Base-by-base conservation (phyloP, 2,113 vertebrate genomes). In the Platichthys stellatus region DNA sequence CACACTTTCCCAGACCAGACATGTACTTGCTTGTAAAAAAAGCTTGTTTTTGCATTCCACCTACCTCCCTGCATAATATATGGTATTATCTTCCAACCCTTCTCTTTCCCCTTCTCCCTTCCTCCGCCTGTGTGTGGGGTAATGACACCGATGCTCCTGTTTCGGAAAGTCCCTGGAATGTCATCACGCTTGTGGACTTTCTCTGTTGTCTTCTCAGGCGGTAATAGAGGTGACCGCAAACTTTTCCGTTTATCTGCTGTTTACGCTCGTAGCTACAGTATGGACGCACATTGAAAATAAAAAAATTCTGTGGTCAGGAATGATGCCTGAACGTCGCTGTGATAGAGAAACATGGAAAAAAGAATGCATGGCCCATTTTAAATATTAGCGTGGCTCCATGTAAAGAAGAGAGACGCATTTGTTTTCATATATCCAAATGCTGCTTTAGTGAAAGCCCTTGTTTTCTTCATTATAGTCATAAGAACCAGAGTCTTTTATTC, bases 41-140 rank as follows among this genome's bases (percentile, higher is more conserved):
- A 80, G 78, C 78, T 86, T 90, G 88, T 92, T 92, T 87, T 89
- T 88, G 82, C 88, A 90, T 92, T 93, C 92, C 89, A 81, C 64
- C 82, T 83, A 63, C 78, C 85, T 84, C 78, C 59, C 82, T 76
- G 65, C 40, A 64, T 88, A 90, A 89, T 88, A 85, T 89, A 89
- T 88, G 91, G 85, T 89, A 88, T 91, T 90, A 91, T 89, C 83
- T 85, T 87, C 63, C 82, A 83, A 20, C 60, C 64, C 65, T 69
- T 80, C 68, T 68, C 74, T 86, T 83, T 78, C 45, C 24, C 45
- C 24, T 51, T 69, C 72, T 72, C 65, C 64, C 78, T 74, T 75
- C 86, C 64, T 73, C 60, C 21, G 43, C 69, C 70, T 82, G 74
- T 77, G 75, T 91, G 82, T 89, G 83, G 79, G 82, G 67, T 90